Base-by-base conservation (phyloP, 2,888 invertebrate genomes). In the Oegoconia quadripuncta region DNA sequence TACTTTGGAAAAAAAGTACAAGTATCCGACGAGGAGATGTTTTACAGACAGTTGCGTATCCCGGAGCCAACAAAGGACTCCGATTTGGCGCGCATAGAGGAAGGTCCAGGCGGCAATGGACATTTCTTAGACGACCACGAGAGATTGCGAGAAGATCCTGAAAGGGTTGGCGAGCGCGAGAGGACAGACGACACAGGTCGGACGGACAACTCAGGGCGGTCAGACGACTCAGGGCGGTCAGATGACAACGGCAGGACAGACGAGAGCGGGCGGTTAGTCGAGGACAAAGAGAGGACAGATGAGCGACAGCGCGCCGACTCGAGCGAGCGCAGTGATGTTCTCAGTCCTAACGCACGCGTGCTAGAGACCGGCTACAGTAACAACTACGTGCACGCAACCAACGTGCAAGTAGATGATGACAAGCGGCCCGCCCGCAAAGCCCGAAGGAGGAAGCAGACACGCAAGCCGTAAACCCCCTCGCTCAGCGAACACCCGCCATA, bases 1-100 rank as follows among this genome's bases (percentile, higher is more conserved):
- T 87, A 82, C 52, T 82, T 62, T 50, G 86, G 84, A 2, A 64
- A 70, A 2, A 74, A 76, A 39, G 44, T 70, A 2, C 76, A 78
- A 0, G 54, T 76, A 18, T 84, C 87, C 0, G 61, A 77, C 11
- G 82, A 86, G 48, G 87, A 88, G 44, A 56, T 74, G 37, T 67
- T 60, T 43, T 81, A 60, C 49, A 58, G 63, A 42, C 53, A 59
- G 2, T 50, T 82, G 17, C 77, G 72, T 0, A 50, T 78, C 3
- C 81, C 88, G 0, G 55, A 76, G 1, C 87, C 87, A 1, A 81
- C 86, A 0, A 48, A 57, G 20, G 75, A 84, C 45, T 56, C 72
- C 0, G 81, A 83, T 28, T 50, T 77, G 2, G 78, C 68, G 3
- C 61, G 81, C 2, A 56, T 76, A 28, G 76, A 84, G 39, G 44